Evolutionary conservation across 2,888 invertebrate genomes (phyloP).

Genomic region (Carterocephalus palaemon): DNA sequence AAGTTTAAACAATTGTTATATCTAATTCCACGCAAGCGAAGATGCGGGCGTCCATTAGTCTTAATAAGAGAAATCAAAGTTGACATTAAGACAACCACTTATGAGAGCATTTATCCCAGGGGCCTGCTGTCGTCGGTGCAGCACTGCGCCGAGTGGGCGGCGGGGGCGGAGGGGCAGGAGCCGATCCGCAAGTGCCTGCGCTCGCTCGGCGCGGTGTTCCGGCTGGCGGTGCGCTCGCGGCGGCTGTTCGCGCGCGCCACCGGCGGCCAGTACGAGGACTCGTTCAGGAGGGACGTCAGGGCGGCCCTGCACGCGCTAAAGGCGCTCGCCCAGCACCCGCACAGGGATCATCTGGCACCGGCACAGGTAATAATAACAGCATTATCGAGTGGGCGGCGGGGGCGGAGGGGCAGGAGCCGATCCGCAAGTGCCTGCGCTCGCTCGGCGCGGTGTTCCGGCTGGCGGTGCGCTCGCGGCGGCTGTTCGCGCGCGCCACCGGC

Average conservation of each 20-base stretch:
- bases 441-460: constrained; percentile 95
- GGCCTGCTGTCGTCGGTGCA: constrained; percentile 93
- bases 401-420: constrained; percentile 92
- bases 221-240: constrained; percentile 93
- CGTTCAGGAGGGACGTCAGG: constrained; percentile 89
- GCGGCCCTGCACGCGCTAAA: constrained; percentile 89
- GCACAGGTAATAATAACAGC: constrained; percentile 81
- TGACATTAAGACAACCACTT: no score
- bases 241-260: constrained; percentile 90
- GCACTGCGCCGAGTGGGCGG: constrained; percentile 92
- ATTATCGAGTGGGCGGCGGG: constrained; percentile 91
- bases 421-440: constrained; percentile 93
- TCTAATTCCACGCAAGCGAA: no score
- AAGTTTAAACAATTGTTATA: no score
- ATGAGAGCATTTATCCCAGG: no score
- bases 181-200: constrained; percentile 94
- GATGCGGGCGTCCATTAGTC: no score
- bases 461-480: constrained; percentile 90
- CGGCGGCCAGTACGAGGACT: constrained; percentile 93
- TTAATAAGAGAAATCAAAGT: no score
- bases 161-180: constrained; percentile 91
- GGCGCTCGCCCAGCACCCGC: constrained; percentile 82
- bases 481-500: constrained; percentile 92
- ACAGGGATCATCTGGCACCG: constrained; percentile 85
- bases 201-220: constrained; percentile 94